These are phyloP conservation scores for Empis stercorea DNA, from an alignment of 2,888 invertebrate species.

Conservation along the genomic window DNA sequence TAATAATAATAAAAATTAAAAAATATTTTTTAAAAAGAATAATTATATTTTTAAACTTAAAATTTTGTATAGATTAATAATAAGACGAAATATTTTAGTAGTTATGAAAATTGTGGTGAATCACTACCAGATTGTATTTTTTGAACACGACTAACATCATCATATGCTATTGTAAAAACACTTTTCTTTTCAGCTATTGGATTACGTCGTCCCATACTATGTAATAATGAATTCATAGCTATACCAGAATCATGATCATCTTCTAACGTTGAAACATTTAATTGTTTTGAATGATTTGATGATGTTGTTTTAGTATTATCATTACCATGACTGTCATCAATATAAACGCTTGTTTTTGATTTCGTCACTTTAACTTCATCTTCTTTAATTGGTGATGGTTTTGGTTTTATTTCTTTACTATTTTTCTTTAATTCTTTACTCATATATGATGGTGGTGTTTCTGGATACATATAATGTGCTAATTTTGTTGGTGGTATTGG, in stretches of 20 bases:
- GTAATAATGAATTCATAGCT: conserved; percentile 50
- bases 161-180: conserved; percentile 85
- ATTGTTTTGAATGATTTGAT: conserved; percentile 34
- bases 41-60: too few species aligned
- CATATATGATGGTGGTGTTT: conserved; percentile 38
- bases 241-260: conserved; percentile 68
- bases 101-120: conserved; percentile 48
- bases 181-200: conserved; percentile 79
- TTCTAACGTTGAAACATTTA: conserved; percentile 46
- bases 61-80: not conserved
- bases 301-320: conserved; percentile 27
- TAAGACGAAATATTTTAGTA: too few species aligned
- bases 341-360: conserved; percentile 25
- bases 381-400: conserved; percentile 35
- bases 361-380: conserved; percentile 33
- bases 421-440: conserved; percentile 13
- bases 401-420: conserved; percentile 21
- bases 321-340: conserved; percentile 31
- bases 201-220: conserved; percentile 47
- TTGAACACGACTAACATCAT: conserved; percentile 70
- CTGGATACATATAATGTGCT: conserved; percentile 46
- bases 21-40: not conserved
- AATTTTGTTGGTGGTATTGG: conserved; percentile 45
- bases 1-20: too few species aligned
- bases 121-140: conserved; percentile 69